Conservation (phyloP, 2,888 invertebrate genomes). For the Andrena haemorrhoa region DNA sequence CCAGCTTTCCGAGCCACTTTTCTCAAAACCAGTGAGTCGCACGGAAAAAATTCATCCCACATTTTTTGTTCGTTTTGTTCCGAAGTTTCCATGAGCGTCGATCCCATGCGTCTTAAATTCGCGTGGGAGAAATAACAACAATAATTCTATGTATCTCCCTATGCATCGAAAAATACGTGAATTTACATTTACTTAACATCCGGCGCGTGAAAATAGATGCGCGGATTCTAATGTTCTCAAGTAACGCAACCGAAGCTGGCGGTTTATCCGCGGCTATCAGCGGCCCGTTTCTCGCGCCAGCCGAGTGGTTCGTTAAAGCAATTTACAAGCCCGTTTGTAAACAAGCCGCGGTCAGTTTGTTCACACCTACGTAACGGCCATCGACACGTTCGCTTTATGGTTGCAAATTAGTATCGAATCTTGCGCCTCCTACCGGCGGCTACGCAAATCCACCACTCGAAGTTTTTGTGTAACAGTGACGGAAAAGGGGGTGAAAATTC, state of each 20-base stretch:
- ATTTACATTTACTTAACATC: constrained; percentile 56
- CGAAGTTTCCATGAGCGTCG: background rate
- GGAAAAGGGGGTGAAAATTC: too few relatives aligned
- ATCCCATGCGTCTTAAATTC: background rate
- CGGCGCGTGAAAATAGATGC: constrained; percentile 65
- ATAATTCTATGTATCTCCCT: background rate
- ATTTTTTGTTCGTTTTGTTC: background rate
- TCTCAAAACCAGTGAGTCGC: background rate
- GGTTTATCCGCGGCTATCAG: constrained; percentile 68
- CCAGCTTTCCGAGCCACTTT: background rate
- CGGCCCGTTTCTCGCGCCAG: constrained; percentile 62
- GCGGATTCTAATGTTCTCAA: constrained; percentile 67
- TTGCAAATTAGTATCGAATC: constrained; percentile 59
- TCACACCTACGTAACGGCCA: constrained; percentile 67
- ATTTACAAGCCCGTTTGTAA: constrained; percentile 73
- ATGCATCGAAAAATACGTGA: background rate
- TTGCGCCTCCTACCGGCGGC: background rate
- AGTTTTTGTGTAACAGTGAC: background rate
- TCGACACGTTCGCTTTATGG: constrained; percentile 59
- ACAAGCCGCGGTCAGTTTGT: constrained; percentile 66
- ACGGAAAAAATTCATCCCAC: background rate
- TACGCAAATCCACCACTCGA: background rate
- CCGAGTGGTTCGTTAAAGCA: constrained; percentile 71
- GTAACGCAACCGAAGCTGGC: constrained; percentile 52
- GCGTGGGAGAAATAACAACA: background rate